Evolutionary conservation across 2,797 vertebrate genomes (phyloP), one percentile per base, ranked within the genome.

Genomic region (Molossus alvarezi): DNA sequence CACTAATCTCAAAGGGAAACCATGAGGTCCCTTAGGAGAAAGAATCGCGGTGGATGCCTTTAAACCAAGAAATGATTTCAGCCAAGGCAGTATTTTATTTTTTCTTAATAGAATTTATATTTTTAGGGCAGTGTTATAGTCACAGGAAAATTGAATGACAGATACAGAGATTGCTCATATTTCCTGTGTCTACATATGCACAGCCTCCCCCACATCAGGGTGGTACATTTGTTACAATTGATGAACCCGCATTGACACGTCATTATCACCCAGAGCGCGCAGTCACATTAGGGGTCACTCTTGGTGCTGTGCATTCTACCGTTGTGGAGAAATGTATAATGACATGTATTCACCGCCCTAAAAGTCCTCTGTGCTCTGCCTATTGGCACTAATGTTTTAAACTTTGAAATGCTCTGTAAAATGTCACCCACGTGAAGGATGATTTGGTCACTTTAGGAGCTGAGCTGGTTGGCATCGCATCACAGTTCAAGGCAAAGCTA

Each of bases 101-200:
- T 85, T 94, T 51, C 18, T 57, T 77, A 33, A 29, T 60, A 33
- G 15, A 51, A 25, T 90, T 90, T n/a, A 48, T 88, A 14, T 75
- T 76, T 83, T 87, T 45, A 88, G n/a, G 55, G 48, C 6, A 55
- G 9, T 67, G 92, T 94, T 90, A 27, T 45, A 14, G 18, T 81
- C 37, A 84, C 15, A 62, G 77, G 9, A 84, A 77, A 79, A 90
- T 3, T 41, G 27, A 73, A 17, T n/a, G 41, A 58, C 90, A 62
- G 33, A 12, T 51, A 8, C 53, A 84, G 48, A n/a, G 45, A 79
- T 7, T 41, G 90, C 45, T 25, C 17, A 15, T 65, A 14, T 48
- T 9, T 12, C 9, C 8, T 9, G 20, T 45, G 1, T 20, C 65
- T 5, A 3, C 14, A 9, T 2, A 6, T 1, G 4, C 45, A 62